Evolutionary conservation across 2,888 invertebrate genomes (phyloP), one percentile per base, ranked within the genome.

Genomic region (Drosophila buzzatii): DNA sequence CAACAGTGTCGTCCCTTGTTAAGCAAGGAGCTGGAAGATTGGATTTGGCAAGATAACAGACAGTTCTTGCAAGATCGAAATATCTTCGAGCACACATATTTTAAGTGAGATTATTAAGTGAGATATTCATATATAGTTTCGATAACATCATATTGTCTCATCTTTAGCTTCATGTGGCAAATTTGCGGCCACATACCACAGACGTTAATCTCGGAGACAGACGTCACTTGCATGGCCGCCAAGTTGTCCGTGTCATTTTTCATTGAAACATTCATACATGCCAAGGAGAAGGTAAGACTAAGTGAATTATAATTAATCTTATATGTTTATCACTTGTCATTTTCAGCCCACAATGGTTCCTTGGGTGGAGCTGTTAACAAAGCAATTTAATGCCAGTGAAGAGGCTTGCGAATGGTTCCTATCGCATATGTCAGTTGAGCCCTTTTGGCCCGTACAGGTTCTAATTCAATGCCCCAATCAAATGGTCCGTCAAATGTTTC

Each of bases 31-130:
- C 94, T 98, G 44, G 97, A 97, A 91, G 97, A 97, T 93, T 98
- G 98, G 98, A 98, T 99, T 82, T 99, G 98, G 98, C 96, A 98
- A 91, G 99, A 99, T 93, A 99, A 99, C 92, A 97, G 97, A 95
- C 97, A 98, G 92, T 99, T 98, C 91, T 94, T 99, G 62, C 97
- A 97, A 91, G 98, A 99, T 93, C 97, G 98, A 91, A 98, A 98
- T 92, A 98, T 99, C 88, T 98, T 99, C 92, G 98, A 99, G 90
- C 98, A 98, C 91, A 97, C 97, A 0, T 99, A 99, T 92, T 98
- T 98, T 93, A 97, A 97, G 97, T 97, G 91, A 95, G 96, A 94
- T 42, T 3, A 10, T 4, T 4, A 23, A 35, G 41, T n/a, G 23
- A 7, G 7, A 41, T 41, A 16, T 41, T 14, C 41, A n/a, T 14